A percentile compares a stretch with the other conserved stretches of the same genome.
phyloP scores from a whole-genome alignment of 2,888 invertebrate genomes.

The Caenorhabditis panamensis region DNA sequence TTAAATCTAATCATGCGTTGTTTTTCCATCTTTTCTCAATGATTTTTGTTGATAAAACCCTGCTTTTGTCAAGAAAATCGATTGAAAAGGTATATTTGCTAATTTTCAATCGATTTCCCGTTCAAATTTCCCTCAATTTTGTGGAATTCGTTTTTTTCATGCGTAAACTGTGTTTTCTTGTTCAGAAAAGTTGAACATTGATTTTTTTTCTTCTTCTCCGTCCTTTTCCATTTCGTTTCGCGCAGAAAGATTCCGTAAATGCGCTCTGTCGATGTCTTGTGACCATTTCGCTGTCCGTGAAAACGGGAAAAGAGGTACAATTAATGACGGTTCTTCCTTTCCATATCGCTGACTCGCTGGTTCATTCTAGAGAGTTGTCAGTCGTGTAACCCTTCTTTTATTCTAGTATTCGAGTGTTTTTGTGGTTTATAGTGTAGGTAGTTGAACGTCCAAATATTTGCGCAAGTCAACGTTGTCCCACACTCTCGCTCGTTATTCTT shows the following conservation, averaged over 20 bases:
- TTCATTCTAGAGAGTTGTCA: neutral
- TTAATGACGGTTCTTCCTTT: neutral
- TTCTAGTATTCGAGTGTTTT: conserved; percentile 4
- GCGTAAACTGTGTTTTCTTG: too few species aligned
- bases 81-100: too few species aligned
- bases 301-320: neutral
- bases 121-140: too few species aligned
- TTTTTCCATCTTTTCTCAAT: neutral
- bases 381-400: neutral
- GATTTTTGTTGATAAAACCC: too few species aligned
- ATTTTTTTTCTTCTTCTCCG: neutral
- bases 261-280: conserved; percentile 17
- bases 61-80: too few species aligned
- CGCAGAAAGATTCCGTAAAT: conserved; percentile 4
- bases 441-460: conserved; percentile 41
- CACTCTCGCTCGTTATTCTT: conserved; percentile 11
- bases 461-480: conserved; percentile 19
- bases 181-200: neutral
- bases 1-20: neutral
- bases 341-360: neutral
- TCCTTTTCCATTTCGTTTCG: neutral
- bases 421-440: conserved; percentile 34
- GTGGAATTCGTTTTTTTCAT: neutral
- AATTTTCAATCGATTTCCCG: too few species aligned
- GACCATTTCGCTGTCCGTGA: neutral